Base-by-base conservation (phyloP, 2,113 vertebrate species). In the Gulo gulo region DNA sequence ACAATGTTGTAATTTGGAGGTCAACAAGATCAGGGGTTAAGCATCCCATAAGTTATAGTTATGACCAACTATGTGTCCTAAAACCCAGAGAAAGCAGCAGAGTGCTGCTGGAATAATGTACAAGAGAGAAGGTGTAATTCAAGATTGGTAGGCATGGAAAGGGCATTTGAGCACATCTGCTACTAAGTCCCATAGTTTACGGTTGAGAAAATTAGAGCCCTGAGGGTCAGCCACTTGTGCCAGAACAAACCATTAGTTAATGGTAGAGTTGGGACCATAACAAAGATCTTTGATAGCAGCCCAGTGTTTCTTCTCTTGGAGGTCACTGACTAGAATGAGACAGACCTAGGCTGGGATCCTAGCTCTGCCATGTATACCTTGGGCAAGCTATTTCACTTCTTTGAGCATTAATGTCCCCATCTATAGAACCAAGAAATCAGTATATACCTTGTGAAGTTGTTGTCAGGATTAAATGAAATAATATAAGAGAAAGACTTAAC, bases 381-480 rank as follows among this genome's bases (percentile, higher is more conserved):
- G 71, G 39, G 26, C 36, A 94, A 95, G 4, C 31, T 80, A 71
- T 71, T 93, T 97, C 26, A 95, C n/a, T 67, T 94, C 85, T 47
- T 67, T 81, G 57, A 65, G 14, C 6, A n/a, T 96, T 65, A 7
- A 0, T 83, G 84, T 45, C n/a, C 39, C 16, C 21, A 84, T 69
- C 36, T 52, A 15, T n/a, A 87, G 94, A 84, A 36, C 80, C 16
- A 47, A 96, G 67, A 92, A 36, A 63, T 59, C 31, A 92, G 63
- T 42, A 61, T 36, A 52, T 80, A 76, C 59, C 39, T 92, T 47
- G 45, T 14, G 42, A 10, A 3, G 11, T 7, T 97, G 29, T 91
- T 88, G 59, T 92, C 61, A 84, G 71, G 69, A 92, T 95, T 92
- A 69, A 94, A 86, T 29, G 10, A 92, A 80, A 87, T 50, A 87